phyloP scores from a whole-genome alignment of 1,140 invertebrate genomes.

The Lordiphosa stackelbergi region DNA sequence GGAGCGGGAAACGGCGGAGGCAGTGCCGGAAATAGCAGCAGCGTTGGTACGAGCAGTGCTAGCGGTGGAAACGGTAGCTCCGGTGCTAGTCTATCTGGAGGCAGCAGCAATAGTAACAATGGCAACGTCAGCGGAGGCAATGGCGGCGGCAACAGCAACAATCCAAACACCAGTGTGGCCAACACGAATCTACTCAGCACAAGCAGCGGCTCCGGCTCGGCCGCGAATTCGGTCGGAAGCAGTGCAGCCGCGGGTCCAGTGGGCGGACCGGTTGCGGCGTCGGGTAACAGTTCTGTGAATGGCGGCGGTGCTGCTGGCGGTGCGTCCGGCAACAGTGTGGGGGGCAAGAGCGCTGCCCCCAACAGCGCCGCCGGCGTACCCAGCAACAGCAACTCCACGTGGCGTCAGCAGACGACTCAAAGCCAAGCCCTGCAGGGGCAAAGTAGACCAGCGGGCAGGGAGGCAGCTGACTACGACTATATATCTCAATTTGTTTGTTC shows the following conservation, averaged over 20 bases:
- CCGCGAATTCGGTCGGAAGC: conserved; percentile 17
- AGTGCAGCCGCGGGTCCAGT: conserved; percentile 14
- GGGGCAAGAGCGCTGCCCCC: conserved; percentile 23
- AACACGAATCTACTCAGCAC: conserved; percentile 36
- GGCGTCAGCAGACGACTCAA: conserved; percentile 65
- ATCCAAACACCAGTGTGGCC: conserved; percentile 16
- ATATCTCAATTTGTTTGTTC: conserved; percentile 76
- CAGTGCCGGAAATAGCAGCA: conserved; percentile 20
- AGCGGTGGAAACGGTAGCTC: conserved; percentile 24
- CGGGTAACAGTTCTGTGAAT: conserved; percentile 29
- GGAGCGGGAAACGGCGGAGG: conserved; percentile 26
- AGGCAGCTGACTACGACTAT: conserved; percentile 70
- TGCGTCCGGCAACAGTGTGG: conserved; percentile 16
- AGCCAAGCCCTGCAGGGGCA: conserved; percentile 61
- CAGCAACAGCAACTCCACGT: conserved; percentile 50
- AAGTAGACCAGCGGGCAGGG: conserved; percentile 64
- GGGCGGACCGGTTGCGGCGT: conserved; percentile 10
- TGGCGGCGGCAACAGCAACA: conserved; percentile 13
- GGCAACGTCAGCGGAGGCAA: conserved; percentile 20
- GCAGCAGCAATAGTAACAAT: conserved; percentile 23
- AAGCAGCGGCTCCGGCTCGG: conserved; percentile 20
- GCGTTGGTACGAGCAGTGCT: conserved; percentile 14
- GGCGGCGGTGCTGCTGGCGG: conserved; percentile 34
- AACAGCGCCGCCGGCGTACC: conserved; percentile 31
- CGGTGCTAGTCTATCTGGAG: conserved; percentile 28